Conservation (phyloP, 2,797 vertebrate genomes). For the Alcedo quadribrachys region DNA sequence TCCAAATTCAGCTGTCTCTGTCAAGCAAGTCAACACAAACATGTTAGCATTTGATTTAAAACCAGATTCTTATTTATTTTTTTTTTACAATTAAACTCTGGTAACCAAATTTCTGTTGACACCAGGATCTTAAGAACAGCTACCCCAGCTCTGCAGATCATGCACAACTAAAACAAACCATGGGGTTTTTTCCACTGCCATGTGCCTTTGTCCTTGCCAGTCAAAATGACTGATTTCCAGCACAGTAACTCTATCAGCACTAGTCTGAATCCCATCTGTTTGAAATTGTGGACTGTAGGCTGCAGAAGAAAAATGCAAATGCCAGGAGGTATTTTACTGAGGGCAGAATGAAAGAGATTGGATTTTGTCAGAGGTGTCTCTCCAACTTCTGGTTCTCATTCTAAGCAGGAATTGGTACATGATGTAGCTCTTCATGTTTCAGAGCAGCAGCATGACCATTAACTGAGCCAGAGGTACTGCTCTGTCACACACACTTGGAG, state of each 20-base stretch:
- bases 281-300: slow-evolving; percentile 18
- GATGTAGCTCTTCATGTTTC: not conserved
- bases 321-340: not conserved
- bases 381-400: not conserved
- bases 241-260: not conserved
- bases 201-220: slow-evolving; percentile 21
- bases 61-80: not conserved
- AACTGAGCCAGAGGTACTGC: not conserved
- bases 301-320: not conserved
- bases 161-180: not conserved
- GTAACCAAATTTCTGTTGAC: not conserved
- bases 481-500: not conserved
- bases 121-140: not conserved
- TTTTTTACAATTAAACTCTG: not conserved
- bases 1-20: not conserved
- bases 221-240: slow-evolving; percentile 41
- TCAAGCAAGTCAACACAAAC: not conserved
- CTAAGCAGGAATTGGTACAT: not conserved
- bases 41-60: not conserved
- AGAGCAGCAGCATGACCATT: not conserved
- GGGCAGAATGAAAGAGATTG: not conserved
- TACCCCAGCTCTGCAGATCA: not conserved
- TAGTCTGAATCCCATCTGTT: slow-evolving; percentile 44
- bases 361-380: not conserved
- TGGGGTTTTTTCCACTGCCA: not conserved